phyloP scores from a whole-genome alignment of 2,113 vertebrate species.

The Ochotona curzoniae region DNA sequence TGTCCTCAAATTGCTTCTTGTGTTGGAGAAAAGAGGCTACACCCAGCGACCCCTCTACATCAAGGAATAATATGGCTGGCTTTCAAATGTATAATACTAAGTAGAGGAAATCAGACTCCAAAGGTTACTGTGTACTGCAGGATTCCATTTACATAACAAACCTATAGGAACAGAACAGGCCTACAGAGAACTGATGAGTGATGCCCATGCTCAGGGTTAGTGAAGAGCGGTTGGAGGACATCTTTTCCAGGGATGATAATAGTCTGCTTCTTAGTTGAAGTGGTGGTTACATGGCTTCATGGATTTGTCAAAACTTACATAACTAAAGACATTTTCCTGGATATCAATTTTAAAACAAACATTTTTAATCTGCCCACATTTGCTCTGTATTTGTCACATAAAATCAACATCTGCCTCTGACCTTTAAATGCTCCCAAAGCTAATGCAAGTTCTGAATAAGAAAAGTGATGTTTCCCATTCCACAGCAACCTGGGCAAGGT shows the following conservation, averaged over 20 bases:
- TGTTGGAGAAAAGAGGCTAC: no score
- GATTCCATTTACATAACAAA: background rate
- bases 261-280: background rate
- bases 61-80: background rate
- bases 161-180: background rate
- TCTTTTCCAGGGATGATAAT: background rate
- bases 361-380: background rate
- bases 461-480: background rate
- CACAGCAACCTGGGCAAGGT: background rate
- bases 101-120: background rate
- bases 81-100: background rate
- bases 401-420: background rate
- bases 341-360: background rate
- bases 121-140: background rate
- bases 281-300: background rate
- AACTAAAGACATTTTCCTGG: background rate
- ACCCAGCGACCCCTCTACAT: no score
- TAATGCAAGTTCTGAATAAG: slow-evolving; percentile 24
- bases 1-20: no score
- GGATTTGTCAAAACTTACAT: background rate
- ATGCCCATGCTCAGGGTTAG: background rate
- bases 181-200: background rate
- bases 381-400: background rate
- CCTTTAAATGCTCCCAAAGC: slow-evolving; percentile 18
- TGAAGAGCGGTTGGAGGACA: background rate